A percentile compares a stretch with the other conserved stretches of the same genome.
Conservation (phyloP, 2,797 vertebrate species). For the Lagorchestes hirsutus region DNA sequence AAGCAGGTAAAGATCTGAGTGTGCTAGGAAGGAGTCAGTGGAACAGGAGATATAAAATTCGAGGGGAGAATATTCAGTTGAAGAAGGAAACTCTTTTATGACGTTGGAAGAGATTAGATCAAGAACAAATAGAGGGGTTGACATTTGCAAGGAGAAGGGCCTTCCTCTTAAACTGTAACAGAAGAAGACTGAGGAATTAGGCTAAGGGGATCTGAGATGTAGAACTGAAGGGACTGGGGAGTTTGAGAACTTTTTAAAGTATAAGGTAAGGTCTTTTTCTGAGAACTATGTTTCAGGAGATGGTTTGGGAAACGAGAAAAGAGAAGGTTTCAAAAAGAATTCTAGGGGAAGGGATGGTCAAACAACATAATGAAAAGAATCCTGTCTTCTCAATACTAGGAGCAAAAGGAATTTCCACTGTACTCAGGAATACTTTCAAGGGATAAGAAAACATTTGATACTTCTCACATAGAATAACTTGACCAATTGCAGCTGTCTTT, state of each 20-base stretch:
- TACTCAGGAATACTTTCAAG: neutral
- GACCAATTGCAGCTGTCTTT: constrained; percentile 7
- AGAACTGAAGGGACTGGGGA: neutral
- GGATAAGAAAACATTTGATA: neutral
- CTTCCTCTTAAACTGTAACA: neutral
- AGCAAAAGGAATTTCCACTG: neutral
- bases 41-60: neutral
- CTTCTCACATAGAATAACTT: constrained; percentile 26
- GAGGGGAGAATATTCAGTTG: neutral
- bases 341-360: neutral
- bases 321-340: neutral
- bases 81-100: neutral
- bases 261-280: neutral
- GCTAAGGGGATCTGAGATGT: neutral
- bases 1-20: neutral
- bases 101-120: neutral
- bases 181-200: neutral
- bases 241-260: neutral
- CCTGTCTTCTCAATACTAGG: neutral
- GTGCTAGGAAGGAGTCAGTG: neutral
- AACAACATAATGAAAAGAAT: neutral
- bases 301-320: neutral
- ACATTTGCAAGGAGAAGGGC: neutral
- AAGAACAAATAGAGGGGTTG: neutral
- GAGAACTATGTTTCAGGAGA: neutral